These are phyloP conservation scores for Macquaria ambigua DNA, from an alignment of 2,113 vertebrate species.

Conservation along the genomic window DNA sequence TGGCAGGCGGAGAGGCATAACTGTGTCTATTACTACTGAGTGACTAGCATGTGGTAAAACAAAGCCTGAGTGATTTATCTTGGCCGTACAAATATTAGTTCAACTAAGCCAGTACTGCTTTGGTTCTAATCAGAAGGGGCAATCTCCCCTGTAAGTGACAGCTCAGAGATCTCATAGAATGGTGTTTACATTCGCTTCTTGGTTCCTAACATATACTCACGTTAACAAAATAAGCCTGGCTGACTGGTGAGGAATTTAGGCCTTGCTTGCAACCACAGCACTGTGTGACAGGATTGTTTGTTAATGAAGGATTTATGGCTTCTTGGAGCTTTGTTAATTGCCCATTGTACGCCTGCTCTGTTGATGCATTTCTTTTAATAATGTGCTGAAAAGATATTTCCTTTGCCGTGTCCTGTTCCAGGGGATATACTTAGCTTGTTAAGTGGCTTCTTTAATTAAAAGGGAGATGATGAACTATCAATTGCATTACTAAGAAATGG, in stretches of 20 bases:
- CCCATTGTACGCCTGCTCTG: conserved; percentile 66
- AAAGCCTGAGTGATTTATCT: conserved; percentile 79
- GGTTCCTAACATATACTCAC: conserved; percentile 62
- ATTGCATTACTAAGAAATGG: conserved; percentile 28
- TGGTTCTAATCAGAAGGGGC: conserved; percentile 71
- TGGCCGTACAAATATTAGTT: conserved; percentile 82
- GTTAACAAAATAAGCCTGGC: conserved; percentile 73
- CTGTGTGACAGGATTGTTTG: conserved; percentile 68
- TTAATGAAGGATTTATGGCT: conserved; percentile 81
- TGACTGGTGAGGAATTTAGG: conserved; percentile 77
- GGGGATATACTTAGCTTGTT: conserved; percentile 55
- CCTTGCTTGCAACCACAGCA: conserved; percentile 61
- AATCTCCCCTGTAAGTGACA: conserved; percentile 74
- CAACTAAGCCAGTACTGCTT: conserved; percentile 73
- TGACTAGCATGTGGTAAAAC: conserved; percentile 71
- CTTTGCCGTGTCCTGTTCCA: conserved; percentile 55
- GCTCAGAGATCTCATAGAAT: conserved; percentile 68
- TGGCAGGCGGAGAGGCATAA: conserved; percentile 27
- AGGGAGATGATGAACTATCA: conserved; percentile 59
- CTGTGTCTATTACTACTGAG: conserved; percentile 54
- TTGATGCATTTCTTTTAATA: conserved; percentile 77
- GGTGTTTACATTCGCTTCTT: conserved; percentile 74
- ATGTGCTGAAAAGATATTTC: conserved; percentile 60
- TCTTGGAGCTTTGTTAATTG: conserved; percentile 79
- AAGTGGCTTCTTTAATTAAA: conserved; percentile 70